Evolutionary conservation across 2,797 vertebrate genomes (phyloP).

Genomic region (Echeneis naucrates): DNA sequence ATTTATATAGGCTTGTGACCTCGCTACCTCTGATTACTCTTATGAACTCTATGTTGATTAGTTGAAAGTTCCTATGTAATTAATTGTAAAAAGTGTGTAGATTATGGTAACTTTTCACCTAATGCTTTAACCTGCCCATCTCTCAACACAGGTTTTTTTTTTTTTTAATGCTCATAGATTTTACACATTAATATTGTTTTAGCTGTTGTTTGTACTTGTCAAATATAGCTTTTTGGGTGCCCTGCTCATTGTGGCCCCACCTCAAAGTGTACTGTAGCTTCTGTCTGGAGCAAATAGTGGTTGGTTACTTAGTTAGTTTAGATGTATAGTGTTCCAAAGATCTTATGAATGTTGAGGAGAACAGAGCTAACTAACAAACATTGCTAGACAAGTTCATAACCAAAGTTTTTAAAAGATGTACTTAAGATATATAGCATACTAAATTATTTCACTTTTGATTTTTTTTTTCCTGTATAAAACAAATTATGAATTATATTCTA

Average conservation of each 20-base stretch:
- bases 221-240: slow-evolving; percentile 77
- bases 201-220: slow-evolving; percentile 73
- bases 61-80: slow-evolving; percentile 89
- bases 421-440: slow-evolving; percentile 87
- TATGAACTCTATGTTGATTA: slow-evolving; percentile 90
- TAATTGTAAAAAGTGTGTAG: slow-evolving; percentile 92
- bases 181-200: slow-evolving; percentile 77
- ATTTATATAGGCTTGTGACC: slow-evolving; percentile 87
- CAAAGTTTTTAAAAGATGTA: slow-evolving; percentile 85
- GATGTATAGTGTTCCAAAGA: slow-evolving; percentile 86
- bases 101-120: slow-evolving; percentile 84
- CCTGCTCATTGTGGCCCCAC: slow-evolving; percentile 72
- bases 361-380: slow-evolving; percentile 84
- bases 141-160: slow-evolving; percentile 87
- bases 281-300: slow-evolving; percentile 77
- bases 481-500: slow-evolving; percentile 84
- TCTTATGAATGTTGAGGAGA: slow-evolving; percentile 84
- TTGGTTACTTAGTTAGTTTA: slow-evolving; percentile 78
- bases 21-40: slow-evolving; percentile 96
- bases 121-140: slow-evolving; percentile 88
- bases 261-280: slow-evolving; percentile 84
- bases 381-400: slow-evolving; percentile 87
- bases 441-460: slow-evolving; percentile 85
- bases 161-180: slow-evolving; percentile 81
- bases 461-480: slow-evolving; percentile 83